Evolutionary conservation across 1,140 invertebrate genomes (phyloP), one percentile per base, ranked within the genome.

Genomic region (Penaeus japonicus): DNA sequence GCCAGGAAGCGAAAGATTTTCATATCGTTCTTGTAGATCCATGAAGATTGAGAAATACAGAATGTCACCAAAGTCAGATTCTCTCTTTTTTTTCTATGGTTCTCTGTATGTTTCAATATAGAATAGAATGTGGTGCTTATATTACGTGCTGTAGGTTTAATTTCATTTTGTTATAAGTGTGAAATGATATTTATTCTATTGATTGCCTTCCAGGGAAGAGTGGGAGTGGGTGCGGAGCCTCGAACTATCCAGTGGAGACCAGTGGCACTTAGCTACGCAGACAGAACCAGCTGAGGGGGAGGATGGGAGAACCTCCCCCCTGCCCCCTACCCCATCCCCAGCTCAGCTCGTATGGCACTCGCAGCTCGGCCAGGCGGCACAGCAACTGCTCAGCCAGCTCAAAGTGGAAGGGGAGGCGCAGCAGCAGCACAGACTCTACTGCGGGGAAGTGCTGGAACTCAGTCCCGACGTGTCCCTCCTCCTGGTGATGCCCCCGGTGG

Each of bases 221-320:
- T 98, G 97, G 97, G 95, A 97, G 90, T 94, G 93, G 92, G 91
- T 94, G 59, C 92, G 93, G 89, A 92, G 91, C 24, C 85, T 94
- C 53, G 91, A 81, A 27, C 47, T 54, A 17, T 65, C 80, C n/a
- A 77, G 65, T 73, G 55, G 54, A 54, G 84, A 85, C 24, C 81
- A 78, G 35, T 84, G 84, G 65, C 53, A 54, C 32, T n/a, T 62
- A 3, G 57, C 65, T 55, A 15, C 54, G 4, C 80, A 78, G 35
- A n/a, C 98, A 30, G 99, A 98, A 92, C 96, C 98, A 91, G 93
- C 96, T 12, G 98, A 99, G 93, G 96, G 99, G 0, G 96, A 99
- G 77, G 98, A 99, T 92, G 93, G 98, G 2, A 97, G 95, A 90
- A 93, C 93, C 84, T 96, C 99, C 30, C 97, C 97, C 30, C 96